Base-by-base conservation (phyloP, 1,140 invertebrate genomes). In the Frieseomelitta varia region DNA sequence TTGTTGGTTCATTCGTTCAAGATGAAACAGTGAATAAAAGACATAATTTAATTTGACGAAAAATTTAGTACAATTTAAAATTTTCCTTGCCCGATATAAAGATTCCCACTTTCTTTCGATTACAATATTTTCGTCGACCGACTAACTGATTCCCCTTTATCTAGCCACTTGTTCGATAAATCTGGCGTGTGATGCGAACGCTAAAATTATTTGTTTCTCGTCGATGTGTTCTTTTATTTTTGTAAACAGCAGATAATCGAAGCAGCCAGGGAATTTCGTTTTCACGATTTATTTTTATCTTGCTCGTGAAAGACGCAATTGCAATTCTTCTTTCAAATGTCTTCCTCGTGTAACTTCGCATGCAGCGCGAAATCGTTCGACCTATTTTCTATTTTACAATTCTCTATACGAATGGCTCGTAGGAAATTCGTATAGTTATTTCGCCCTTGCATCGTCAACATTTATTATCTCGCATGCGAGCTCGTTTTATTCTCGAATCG, bases 81-180 rank as follows among this genome's bases (percentile, higher is more conserved):
- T 12, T 61, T 61, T 4, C 58, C 8, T 12, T 14, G 14, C 12
- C 4, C 3, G 2, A 21, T 30, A 67, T 67, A 21, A 19, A 67
- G 21, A 21, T 34, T 30, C 10, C 17, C 3, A 34, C 2, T 67
- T 67, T 21, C 19, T 67, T 21, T 34, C 17, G 17, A 27, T 53
- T 39, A 21, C 21, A 80, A 21, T n/a, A 15, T 63, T 11, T 10
- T n/a, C 27, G 21, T 73, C 12, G 68, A 19, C n/a, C n/a, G 78
- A 74, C 79, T 79, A 80, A 88, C 53, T 19, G 61, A 71, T 68
- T 65, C 21, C 21, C 51, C 56, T 88, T 68, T 75, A 79, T 74
- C 17, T 39, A 27, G 17, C n/a, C 12, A n/a, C 27, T 14, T 58
- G 56, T 34, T 53, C 58, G 10, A 2, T 85, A 68, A 30, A 88